A percentile compares a stretch with the other conserved stretches of the same genome.
These are phyloP conservation scores for Merodon equestris DNA, from an alignment of 2,888 invertebrate genomes.

Conservation along the genomic window DNA sequence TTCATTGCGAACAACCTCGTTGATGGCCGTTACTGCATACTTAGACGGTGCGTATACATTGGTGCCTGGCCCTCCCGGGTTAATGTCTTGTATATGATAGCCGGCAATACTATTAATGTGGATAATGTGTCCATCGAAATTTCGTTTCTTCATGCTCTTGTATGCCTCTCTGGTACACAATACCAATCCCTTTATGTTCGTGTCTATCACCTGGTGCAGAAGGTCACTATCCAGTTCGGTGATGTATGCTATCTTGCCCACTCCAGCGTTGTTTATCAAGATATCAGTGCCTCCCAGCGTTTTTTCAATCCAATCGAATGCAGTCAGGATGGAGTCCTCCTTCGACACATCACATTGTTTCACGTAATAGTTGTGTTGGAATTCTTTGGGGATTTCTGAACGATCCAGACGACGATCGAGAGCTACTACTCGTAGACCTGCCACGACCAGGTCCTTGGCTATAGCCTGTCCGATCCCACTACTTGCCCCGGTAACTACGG, in stretches of 20 bases:
- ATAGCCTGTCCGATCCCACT: slow-evolving; percentile 82
- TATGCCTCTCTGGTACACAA: slow-evolving; percentile 80
- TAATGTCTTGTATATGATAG: slow-evolving; percentile 76
- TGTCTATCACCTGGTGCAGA: slow-evolving; percentile 77
- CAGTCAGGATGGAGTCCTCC: slow-evolving; percentile 80
- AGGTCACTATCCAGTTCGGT: slow-evolving; percentile 72
- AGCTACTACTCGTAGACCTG: slow-evolving; percentile 81
- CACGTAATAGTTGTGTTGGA: slow-evolving; percentile 23
- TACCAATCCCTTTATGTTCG: slow-evolving; percentile 79
- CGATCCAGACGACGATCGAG: slow-evolving; percentile 75
- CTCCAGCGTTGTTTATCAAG: slow-evolving; percentile 82
- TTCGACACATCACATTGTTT: slow-evolving; percentile 77
- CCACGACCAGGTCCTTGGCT: slow-evolving; percentile 77
- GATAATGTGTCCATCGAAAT: slow-evolving; percentile 74
- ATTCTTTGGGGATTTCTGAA: not conserved
- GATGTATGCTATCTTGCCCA: slow-evolving; percentile 73
- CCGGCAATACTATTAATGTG: slow-evolving; percentile 76
- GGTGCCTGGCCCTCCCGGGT: slow-evolving; percentile 76
- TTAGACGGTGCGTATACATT: slow-evolving; percentile 76
- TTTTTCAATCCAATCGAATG: slow-evolving; percentile 80
- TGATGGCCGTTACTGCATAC: slow-evolving; percentile 74
- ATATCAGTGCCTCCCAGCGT: slow-evolving; percentile 81
- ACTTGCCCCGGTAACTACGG: slow-evolving; percentile 85
- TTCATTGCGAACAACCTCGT: slow-evolving; percentile 76
- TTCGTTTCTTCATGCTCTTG: slow-evolving; percentile 79